Conservation (phyloP, 2,113 vertebrate species). For the Xiphias gladius region DNA sequence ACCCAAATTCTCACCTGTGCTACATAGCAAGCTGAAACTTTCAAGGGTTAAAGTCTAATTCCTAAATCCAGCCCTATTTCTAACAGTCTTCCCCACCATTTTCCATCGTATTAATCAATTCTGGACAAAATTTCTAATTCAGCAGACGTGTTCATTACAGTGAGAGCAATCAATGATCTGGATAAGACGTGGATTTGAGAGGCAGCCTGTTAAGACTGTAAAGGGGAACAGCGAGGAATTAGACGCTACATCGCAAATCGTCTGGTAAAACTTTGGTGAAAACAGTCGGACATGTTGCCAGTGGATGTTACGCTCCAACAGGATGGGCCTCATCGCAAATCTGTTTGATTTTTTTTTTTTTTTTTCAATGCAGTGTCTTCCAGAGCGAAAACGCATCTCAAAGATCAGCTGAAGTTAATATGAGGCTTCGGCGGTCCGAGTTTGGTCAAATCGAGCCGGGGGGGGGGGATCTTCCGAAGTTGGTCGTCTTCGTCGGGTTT, state of each 20-base stretch:
- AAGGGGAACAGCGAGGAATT: background rate
- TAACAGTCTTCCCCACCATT: background rate
- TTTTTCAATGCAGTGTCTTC: background rate
- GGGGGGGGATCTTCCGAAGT: background rate
- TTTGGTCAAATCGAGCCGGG: background rate
- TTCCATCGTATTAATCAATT: conserved; percentile 33
- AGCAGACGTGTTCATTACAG: conserved; percentile 37
- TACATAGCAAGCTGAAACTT: background rate
- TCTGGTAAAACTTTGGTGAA: conserved; percentile 1
- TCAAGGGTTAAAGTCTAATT: conserved; percentile 4
- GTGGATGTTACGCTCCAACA: background rate
- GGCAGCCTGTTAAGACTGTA: conserved; percentile 9
- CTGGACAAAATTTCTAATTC: conserved; percentile 21
- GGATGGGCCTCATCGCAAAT: background rate
- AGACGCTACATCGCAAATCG: conserved; percentile 17
- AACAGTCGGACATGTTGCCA: background rate
- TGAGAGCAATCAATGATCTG: conserved; percentile 27
- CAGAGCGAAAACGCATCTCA: background rate
- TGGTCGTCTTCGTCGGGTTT: background rate
- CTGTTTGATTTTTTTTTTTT: background rate
- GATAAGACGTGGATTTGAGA: conserved; percentile 28
- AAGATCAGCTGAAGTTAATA: background rate
- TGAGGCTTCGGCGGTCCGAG: background rate
- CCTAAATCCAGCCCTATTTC: background rate
- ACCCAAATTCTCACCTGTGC: conserved; percentile 7